phyloP scores from a whole-genome alignment of 2,113 vertebrate genomes.

The Larimichthys crocea region DNA sequence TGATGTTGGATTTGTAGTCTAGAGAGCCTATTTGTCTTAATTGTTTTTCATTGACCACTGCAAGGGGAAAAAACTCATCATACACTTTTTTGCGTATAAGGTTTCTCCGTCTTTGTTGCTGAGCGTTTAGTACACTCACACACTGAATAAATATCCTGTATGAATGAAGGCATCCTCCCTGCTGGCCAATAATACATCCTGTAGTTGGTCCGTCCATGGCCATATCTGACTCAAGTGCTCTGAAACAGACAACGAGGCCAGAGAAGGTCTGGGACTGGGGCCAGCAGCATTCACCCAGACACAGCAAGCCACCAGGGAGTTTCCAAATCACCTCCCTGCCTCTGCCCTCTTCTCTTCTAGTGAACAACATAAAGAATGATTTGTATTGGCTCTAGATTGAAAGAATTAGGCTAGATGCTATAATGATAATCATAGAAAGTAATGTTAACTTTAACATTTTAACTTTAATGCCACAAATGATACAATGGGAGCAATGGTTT shows the following conservation, averaged over 20 bases:
- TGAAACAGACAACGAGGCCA: conserved; percentile 42
- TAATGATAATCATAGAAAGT: no score
- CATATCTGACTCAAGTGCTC: conserved; percentile 42
- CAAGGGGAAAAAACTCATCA: background rate
- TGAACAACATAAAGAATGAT: conserved; percentile 30
- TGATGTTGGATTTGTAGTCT: background rate
- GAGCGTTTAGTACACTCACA: background rate
- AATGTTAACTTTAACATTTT: background rate
- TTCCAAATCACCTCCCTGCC: conserved; percentile 70
- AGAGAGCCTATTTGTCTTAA: background rate
- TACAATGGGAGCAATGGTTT: background rate
- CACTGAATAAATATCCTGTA: background rate
- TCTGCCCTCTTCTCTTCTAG: conserved; percentile 27
- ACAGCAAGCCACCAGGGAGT: conserved; percentile 67
- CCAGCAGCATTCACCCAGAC: conserved; percentile 73
- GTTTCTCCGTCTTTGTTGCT: background rate
- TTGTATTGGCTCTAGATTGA: conserved; percentile 46
- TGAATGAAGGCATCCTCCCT: conserved; percentile 4
- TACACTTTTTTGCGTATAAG: background rate
- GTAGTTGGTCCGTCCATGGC: conserved; percentile 17
- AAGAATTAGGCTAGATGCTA: conserved; percentile 18
- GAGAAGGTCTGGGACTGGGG: conserved; percentile 63
- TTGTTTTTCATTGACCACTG: background rate
- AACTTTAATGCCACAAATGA: background rate
- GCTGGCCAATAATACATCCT: background rate